A percentile compares a stretch with the other conserved stretches of the same genome.
These are phyloP conservation scores for Diogma glabrata DNA, from an alignment of 2,888 invertebrate genomes.

Conservation along the genomic window DNA sequence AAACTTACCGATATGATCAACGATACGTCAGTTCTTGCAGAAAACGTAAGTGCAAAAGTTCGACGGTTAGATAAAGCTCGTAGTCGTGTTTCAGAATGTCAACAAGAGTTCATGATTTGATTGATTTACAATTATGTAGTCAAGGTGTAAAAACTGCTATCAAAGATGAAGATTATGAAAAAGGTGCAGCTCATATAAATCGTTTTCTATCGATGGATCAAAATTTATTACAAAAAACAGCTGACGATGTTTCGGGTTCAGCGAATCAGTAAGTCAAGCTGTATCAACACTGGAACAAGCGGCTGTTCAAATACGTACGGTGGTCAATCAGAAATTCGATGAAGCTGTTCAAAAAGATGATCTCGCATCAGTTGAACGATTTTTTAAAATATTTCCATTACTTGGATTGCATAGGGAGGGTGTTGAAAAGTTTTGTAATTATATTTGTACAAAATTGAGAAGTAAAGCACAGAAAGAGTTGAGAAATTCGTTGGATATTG, in stretches of 20 bases:
- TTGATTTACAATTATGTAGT: slow-evolving; percentile 90
- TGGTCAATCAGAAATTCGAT: slow-evolving; percentile 73
- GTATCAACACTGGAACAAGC: slow-evolving; percentile 54
- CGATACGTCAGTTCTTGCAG: slow-evolving; percentile 77
- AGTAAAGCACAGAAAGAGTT: slow-evolving; percentile 60
- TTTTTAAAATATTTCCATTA: slow-evolving; percentile 94
- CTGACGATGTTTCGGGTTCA: slow-evolving; percentile 56
- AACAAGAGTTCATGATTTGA: slow-evolving; percentile 88
- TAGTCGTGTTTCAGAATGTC: slow-evolving; percentile 87
- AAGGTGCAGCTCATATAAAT: slow-evolving; percentile 88
- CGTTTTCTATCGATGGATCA: slow-evolving; percentile 91
- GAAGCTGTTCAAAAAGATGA: slow-evolving; percentile 84
- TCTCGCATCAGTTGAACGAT: slow-evolving; percentile 79
- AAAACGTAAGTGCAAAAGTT: slow-evolving; percentile 93
- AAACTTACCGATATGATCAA: slow-evolving; percentile 75
- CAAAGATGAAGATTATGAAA: slow-evolving; percentile 90
- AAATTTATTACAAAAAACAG: slow-evolving; percentile 60
- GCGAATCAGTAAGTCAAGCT: slow-evolving; percentile 36
- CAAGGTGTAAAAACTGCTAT: slow-evolving; percentile 95
- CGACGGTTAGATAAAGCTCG: slow-evolving; percentile 77
- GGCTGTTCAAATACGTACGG: slow-evolving; percentile 50
- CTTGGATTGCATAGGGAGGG: slow-evolving; percentile 86
- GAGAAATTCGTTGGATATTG: slow-evolving; percentile 50
- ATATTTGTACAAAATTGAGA: slow-evolving; percentile 68
- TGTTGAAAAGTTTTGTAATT: slow-evolving; percentile 73